Base-by-base conservation (phyloP, 2,113 vertebrate genomes). In the Lethenteron reissneri region DNA sequence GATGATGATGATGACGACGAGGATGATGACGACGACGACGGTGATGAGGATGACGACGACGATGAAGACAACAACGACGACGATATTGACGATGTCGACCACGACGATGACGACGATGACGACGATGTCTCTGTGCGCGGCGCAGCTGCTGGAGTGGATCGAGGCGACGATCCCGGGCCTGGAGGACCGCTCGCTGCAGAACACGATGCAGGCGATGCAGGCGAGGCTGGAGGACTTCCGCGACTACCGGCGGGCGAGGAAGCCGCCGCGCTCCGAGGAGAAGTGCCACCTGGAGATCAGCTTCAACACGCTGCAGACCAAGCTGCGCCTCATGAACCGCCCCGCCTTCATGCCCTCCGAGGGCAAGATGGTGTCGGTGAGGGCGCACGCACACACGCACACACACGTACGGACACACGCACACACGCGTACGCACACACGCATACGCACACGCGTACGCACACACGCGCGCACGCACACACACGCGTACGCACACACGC, bases 211-310 rank as follows among this genome's bases (percentile, higher is more conserved):
- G 12, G 90, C 88, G 80, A 97, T 97, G 94, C 92, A 97, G 85
- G 91, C 95, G 83, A 99, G 97, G 76, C 84, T 99, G 79, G 94
- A 99, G 81, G 94, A 99, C 75, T 99, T 99, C 78, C 79, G 94
- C 3, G 91, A 92, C 77, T 96, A 97, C 74, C 84, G 92, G 10
- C 91, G 94, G 64, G 82, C 87, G 74, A 92, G 97, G 82, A 99
- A 99, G 77, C 94, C 92, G 1, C 92, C 94, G 74, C 95, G 95
- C 74, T 92, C 97, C 74, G 92, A 97, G 78, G 92, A 97, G 80
- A 99, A 97, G 81, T 99, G 94, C 79, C 94, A 97, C 76, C 84
- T 99, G 76, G 92, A 99, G 83, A 97, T 99, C 84, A 99, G 91
- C 78, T 99, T 97, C 82, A 97, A 99, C 82, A 99, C 94, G 1